These are phyloP conservation scores for Actinia equina DNA, from an alignment of 64 coral and sea anemone species.

Conservation along the genomic window DNA sequence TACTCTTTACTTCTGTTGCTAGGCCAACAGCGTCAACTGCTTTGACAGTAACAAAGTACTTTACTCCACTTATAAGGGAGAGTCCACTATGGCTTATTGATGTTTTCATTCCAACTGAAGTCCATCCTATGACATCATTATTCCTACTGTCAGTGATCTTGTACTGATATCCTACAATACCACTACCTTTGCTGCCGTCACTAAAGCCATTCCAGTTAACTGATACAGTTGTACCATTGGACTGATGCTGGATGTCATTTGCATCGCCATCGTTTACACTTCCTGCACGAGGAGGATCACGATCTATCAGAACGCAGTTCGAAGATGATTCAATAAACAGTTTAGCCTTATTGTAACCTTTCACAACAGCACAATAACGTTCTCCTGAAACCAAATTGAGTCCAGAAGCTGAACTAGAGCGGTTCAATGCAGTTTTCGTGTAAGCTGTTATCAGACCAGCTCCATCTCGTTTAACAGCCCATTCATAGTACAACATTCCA, in stretches of 20 bases:
- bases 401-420: slow-evolving; percentile 7
- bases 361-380: slow-evolving; percentile 66
- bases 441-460: slow-evolving; percentile 47
- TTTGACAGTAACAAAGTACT: slow-evolving; percentile 53
- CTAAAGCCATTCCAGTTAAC: slow-evolving; percentile 78
- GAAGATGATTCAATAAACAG: slow-evolving; percentile 39
- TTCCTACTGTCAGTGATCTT: slow-evolving; percentile 59
- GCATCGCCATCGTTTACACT: slow-evolving; percentile 54
- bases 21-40: slow-evolving; percentile 57
- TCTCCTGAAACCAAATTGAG: slow-evolving; percentile 54
- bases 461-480: slow-evolving; percentile 30
- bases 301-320: slow-evolving; percentile 76
- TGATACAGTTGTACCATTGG: slow-evolving; percentile 36
- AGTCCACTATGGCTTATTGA: slow-evolving; percentile 22
- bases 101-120: slow-evolving; percentile 56
- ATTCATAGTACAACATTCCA: slow-evolving; percentile 40
- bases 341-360: slow-evolving; percentile 63
- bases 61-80: slow-evolving; percentile 16
- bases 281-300: slow-evolving; percentile 67
- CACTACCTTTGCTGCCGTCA: slow-evolving; percentile 61
- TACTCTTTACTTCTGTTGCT: slow-evolving; percentile 15
- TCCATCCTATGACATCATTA: slow-evolving; percentile 60
- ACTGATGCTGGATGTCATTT: slow-evolving; percentile 59
- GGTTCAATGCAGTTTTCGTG: slow-evolving; percentile 3
- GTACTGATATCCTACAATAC: slow-evolving; percentile 64